phyloP scores from a whole-genome alignment of 2,797 vertebrate genomes.

The Centropyge bicolor region DNA sequence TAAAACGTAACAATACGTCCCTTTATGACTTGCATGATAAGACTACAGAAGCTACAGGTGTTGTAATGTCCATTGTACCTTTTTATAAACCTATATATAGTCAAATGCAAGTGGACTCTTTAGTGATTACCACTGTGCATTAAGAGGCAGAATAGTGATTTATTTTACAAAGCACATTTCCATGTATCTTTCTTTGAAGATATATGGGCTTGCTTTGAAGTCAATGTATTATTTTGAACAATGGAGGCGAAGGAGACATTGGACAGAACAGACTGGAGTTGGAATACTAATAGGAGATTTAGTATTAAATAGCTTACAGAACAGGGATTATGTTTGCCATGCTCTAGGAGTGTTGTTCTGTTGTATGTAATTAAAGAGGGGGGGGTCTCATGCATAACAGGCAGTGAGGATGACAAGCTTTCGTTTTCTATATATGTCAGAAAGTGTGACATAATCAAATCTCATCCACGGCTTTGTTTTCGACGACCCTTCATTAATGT shows the following conservation, averaged over 20 bases:
- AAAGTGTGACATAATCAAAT: conserved; percentile 8
- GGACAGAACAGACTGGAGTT: conserved; percentile 37
- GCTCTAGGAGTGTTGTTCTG: conserved; percentile 32
- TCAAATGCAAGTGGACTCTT: conserved; percentile 12
- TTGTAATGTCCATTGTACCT: not conserved
- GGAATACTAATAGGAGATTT: conserved; percentile 71
- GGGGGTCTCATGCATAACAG: not conserved
- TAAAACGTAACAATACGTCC: conserved; percentile 28
- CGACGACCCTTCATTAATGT: not conserved
- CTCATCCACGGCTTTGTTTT: conserved; percentile 2
- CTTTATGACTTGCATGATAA: conserved; percentile 28
- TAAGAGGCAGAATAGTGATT: conserved; percentile 51
- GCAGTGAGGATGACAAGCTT: not conserved
- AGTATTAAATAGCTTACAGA: conserved; percentile 57
- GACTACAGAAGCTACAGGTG: conserved; percentile 42
- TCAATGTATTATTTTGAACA: conserved; percentile 54
- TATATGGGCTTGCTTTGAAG: conserved; percentile 62
- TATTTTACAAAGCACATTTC: conserved; percentile 57
- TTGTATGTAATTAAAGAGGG: conserved; percentile 27
- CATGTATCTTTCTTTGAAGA: conserved; percentile 63
- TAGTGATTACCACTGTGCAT: conserved; percentile 46
- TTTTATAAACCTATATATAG: conserved; percentile 18
- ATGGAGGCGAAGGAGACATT: conserved; percentile 45
- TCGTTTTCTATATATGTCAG: conserved; percentile 14
- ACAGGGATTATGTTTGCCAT: conserved; percentile 47